Evolutionary conservation across 2,888 invertebrate species (phyloP), one percentile per base, ranked within the genome.

Genomic region (Pherbina coryleti): DNA sequence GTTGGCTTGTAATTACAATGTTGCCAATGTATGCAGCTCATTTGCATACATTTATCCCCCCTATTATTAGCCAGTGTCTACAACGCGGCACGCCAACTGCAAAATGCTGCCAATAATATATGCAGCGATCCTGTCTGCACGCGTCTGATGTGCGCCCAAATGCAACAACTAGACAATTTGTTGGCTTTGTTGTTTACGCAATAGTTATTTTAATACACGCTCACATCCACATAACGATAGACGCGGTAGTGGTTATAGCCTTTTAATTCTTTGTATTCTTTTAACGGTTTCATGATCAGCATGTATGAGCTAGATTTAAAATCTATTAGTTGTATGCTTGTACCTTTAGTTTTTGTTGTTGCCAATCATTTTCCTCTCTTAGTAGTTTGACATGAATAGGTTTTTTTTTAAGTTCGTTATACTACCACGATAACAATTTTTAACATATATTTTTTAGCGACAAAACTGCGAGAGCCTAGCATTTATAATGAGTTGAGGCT

Each of bases 211-310:
- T 9, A 22, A 67, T 14, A n/a, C n/a, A n/a, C 44, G 14, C 17
- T 22, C 22, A 22, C n/a, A 4, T 19, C 5, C 19, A 22, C 22
- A 60, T 11, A 60, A 17, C 11, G 25, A 60, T 28, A 28, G 60
- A 60, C 60, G 44, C 2, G 44, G 14, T 44, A 44, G 44, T 44
- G 25, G 60, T 28, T 60, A 17, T 60, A 28, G 60, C 5, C 9
- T 14, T n/a, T 28, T 37, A 34, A 37, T 31, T 60, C 28, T 60
- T 60, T 31, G 44, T 77, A 79, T 81, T 79, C 80, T 81, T 82
- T 81, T 78, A 82, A 82, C 79, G 79, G 79, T 81, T 81, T 81
- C 80, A 81, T 82, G 82, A 82, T 82, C 82, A 83, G 82, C 82
- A 81, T 81, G 82, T 83, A 79, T 77, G 73, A 80, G 78, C 82